Base-by-base conservation (phyloP, 2,797 vertebrate genomes). In the Rhinatrema bivittatum region DNA sequence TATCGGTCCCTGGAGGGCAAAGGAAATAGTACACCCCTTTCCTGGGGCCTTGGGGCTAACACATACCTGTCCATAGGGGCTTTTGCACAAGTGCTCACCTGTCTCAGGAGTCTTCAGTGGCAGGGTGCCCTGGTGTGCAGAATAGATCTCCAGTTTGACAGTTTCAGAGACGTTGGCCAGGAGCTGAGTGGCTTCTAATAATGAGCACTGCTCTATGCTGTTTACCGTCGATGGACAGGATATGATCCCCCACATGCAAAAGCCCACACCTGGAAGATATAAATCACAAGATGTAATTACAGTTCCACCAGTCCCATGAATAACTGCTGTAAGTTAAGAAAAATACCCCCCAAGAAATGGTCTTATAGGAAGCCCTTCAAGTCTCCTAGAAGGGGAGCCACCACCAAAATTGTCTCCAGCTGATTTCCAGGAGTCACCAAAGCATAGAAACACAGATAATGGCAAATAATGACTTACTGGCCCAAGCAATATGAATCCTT, bases 181-280 rank as follows among this genome's bases (percentile, higher is more conserved):
- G 7, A 98, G 86, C 69, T 94, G 91, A 7, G 90, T 93, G 12
- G 95, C 94, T 58, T 98, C 95, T 42, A 95, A 72, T 7, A 97
- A 68, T 0, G 90, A 89, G 48, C 93, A 98, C 75, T 94, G 91
- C 12, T 97, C 94, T 2, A 91, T 98, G 29, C 88, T 91, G 1
- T 91, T n/a, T 93, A 20, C 92, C 91, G 10, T 98, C 90, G 3
- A 98, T 97, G 53, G 90, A 88, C 38, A 98, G 86, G 61, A 98
- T 90, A 62, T 93, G 93, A 66, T 98, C 95, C 0, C 94, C 95
- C 2, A 84, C 47, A 0, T 88, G 93, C 56, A 98, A 24, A 0
- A 91, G 92, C 0, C 95, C 95, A 20, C 91, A 97, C 48, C 95
- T 98, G 69, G 46, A 29, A 60, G 21, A n/a, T 28, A 43, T 43